phyloP scores from a whole-genome alignment of 1,140 invertebrate genomes.

The Diachasma alloeum region DNA sequence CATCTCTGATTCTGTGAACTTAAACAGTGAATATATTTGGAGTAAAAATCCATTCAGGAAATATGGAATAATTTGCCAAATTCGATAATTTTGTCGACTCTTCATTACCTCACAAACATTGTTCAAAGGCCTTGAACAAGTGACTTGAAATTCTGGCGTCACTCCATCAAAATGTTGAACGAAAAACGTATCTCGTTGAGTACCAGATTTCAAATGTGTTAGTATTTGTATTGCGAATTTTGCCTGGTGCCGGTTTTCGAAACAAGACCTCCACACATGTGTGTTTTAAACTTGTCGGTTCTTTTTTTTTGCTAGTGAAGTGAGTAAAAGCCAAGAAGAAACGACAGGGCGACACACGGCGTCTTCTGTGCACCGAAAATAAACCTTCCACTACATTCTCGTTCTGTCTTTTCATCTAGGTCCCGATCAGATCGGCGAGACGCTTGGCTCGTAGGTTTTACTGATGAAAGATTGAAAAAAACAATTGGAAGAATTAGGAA shows the following conservation, averaged over 20 bases:
- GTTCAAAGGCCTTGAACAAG: neutral
- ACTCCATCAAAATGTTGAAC: neutral
- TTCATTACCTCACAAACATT: no score
- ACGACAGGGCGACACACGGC: slow-evolving; percentile 36
- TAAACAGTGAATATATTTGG: no score
- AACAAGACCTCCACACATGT: neutral
- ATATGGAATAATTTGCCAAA: no score
- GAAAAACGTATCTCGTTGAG: neutral
- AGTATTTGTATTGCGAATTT: slow-evolving; percentile 2
- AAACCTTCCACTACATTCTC: slow-evolving; percentile 45
- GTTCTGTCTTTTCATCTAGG: slow-evolving; percentile 41
- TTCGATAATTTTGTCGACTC: no score
- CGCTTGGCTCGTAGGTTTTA: slow-evolving; percentile 14
- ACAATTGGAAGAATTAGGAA: no score
- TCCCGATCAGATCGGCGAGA: slow-evolving; percentile 27
- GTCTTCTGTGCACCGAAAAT: slow-evolving; percentile 49
- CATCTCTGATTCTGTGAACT: no score
- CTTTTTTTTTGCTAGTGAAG: neutral
- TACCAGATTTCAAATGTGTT: neutral
- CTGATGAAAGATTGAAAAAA: neutral
- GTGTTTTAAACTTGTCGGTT: neutral
- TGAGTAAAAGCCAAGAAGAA: slow-evolving; percentile 19
- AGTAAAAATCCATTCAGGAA: no score
- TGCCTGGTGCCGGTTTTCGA: neutral
- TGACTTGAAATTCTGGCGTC: neutral